Base-by-base conservation (phyloP, 2,797 vertebrate species). In the Acestrorhynchus altus region DNA sequence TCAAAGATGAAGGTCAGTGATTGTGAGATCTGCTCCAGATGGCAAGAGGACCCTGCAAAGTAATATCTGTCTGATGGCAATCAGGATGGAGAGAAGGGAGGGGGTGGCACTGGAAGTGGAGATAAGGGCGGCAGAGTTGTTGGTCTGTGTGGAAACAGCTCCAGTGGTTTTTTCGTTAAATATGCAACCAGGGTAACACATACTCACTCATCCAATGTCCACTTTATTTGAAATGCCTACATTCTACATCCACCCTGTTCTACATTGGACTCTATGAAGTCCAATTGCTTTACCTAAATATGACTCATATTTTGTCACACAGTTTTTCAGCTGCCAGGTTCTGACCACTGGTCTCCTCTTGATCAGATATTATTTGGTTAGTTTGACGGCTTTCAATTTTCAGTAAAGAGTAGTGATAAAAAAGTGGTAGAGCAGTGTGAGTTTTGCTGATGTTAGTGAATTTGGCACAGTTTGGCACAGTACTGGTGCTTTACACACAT, bases 21-120 rank as follows among this genome's bases (percentile, higher is more conserved):
- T 96, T 95, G 83, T 93, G 57, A 60, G 95, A 96, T 96, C 94
- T 94, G 93, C 93, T 95, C 94, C 95, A 96, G 95, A 64, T 72
- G 94, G 92, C 91, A 6, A 60, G 54, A 54, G 94, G 92, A 94
- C 94, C 91, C 94, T 93, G 94, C 94, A 90, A 90, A 90, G 90
- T 93, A 93, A 92, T 94, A 96, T 95, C 94, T 93, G 93, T 93
- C 90, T 93, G 95, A 95, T 95, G 95, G 90, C 91, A 95, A 96
- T 96, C 95, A 93, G 92, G 85, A 84, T 90, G 94, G 94, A 94
- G 94, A 95, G 93, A 93, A 92, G 90, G 88, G 89, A 91, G 90
- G 93, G 93, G 57, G 26, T 60, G 57, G 57, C 28, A 91, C 93
- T 95, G 95, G 94, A 93, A 93, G 90, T 93, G 87, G 92, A 91